Percentiles rank a stretch among this genome's conserved stretches.
Evolutionary conservation across 2,113 vertebrate species (phyloP).

Genomic region (Nothoprocta pentlandii): DNA sequence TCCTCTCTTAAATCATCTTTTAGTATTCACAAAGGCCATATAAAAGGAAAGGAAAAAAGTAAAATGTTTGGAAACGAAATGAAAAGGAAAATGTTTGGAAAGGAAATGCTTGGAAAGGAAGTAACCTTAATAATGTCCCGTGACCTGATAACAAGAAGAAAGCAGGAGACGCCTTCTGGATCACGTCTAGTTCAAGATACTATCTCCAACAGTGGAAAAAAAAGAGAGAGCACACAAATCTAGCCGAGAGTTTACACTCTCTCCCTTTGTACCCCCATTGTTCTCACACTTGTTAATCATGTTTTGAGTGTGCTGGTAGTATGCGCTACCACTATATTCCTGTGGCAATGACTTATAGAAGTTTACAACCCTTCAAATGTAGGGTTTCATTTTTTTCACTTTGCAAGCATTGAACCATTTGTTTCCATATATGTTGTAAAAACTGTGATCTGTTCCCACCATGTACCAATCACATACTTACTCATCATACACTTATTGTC

Average conservation of each 20-base stretch:
- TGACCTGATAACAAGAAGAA: background rate
- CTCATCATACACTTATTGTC: too few relatives aligned
- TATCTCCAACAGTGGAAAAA: background rate
- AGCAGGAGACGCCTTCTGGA: background rate
- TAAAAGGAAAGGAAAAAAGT: background rate
- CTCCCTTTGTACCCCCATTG: background rate
- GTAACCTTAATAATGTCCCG: accelerated
- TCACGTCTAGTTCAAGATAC: background rate
- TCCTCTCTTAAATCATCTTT: background rate
- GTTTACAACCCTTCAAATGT: background rate
- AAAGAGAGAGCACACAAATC: background rate
- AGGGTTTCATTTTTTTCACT: background rate
- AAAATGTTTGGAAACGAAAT: too few relatives aligned
- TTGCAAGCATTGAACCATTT: background rate
- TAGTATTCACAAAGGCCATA: background rate
- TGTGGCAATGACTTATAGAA: background rate
- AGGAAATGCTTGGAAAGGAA: background rate
- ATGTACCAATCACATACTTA: background rate
- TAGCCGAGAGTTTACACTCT: background rate
- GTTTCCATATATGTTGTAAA: background rate
- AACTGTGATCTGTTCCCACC: background rate
- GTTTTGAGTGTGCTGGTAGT: background rate
- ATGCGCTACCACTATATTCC: background rate
- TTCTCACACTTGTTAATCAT: background rate
- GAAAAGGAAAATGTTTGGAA: background rate